phyloP scores from a whole-genome alignment of 1,140 invertebrate species.

The Heliconius congener region DNA sequence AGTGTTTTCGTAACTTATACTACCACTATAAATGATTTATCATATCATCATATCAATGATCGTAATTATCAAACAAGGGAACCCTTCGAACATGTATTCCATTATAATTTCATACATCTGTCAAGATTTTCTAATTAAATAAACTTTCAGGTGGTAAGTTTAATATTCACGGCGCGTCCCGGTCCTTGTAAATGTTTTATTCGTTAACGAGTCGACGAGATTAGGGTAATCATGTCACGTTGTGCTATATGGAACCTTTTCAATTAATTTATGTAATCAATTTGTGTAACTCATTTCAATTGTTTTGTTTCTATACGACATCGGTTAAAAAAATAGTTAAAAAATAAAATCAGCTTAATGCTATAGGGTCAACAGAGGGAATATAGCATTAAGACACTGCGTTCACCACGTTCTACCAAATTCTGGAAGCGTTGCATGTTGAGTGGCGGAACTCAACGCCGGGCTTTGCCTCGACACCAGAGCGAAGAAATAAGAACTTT shows the following conservation, averaged over 20 bases:
- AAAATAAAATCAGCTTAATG: too few species aligned
- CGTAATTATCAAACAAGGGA: not conserved
- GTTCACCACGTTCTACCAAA: too few species aligned
- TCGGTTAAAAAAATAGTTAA: too few species aligned
- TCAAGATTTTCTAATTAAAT: conserved; percentile 62
- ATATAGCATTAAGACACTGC: too few species aligned
- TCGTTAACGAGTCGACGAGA: conserved; percentile 73
- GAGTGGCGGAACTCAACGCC: too few species aligned
- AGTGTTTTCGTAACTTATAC: not conserved
- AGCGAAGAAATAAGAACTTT: too few species aligned
- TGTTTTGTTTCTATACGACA: not conserved
- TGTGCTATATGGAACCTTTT: conserved; percentile 58
- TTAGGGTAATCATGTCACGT: conserved; percentile 79
- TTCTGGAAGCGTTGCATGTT: too few species aligned
- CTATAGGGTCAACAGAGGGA: too few species aligned
- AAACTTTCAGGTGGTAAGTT: conserved; percentile 69
- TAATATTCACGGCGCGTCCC: conserved; percentile 71
- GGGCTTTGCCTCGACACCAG: too few species aligned
- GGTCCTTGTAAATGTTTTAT: conserved; percentile 78
- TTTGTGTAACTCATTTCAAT: conserved; percentile 38
- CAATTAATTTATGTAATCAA: conserved; percentile 73
- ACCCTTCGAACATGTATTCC: not conserved
- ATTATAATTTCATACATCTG: not conserved
- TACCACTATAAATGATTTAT: not conserved
- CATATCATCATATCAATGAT: not conserved